These are phyloP conservation scores for Acleris holmiana DNA, from an alignment of 2,888 invertebrate species.

Conservation along the genomic window DNA sequence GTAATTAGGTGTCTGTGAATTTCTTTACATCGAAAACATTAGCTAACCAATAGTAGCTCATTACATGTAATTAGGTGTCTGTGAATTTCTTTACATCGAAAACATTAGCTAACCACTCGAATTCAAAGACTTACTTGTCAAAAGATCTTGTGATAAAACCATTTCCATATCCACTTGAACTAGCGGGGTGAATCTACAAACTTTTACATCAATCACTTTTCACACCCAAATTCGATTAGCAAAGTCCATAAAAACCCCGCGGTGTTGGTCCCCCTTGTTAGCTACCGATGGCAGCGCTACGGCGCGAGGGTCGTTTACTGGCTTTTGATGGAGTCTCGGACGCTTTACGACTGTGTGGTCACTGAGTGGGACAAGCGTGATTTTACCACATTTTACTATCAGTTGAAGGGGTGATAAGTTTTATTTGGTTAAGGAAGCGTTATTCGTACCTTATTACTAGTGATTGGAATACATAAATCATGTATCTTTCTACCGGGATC, in stretches of 20 bases:
- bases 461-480: too few relatives aligned
- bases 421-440: too few relatives aligned
- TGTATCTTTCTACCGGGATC: too few relatives aligned
- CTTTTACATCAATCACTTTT: not conserved
- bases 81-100: too few relatives aligned
- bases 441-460: too few relatives aligned
- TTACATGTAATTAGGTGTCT: too few relatives aligned
- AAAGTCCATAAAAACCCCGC: slow-evolving; percentile 6
- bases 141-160: not conserved
- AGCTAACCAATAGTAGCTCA: too few relatives aligned
- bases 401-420: too few relatives aligned
- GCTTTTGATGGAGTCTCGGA: slow-evolving; percentile 28
- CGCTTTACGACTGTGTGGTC: slow-evolving; percentile 32
- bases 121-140: too few relatives aligned
- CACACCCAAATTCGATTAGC: slow-evolving; percentile 9
- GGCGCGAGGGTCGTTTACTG: slow-evolving; percentile 28
- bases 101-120: too few relatives aligned
- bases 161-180: not conserved
- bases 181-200: slow-evolving; percentile 3
- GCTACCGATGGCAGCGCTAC: slow-evolving; percentile 9
- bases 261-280: not conserved
- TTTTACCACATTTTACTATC: not conserved
- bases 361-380: slow-evolving; percentile 3
- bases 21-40: too few relatives aligned
- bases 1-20: too few relatives aligned